A percentile compares a stretch with the other conserved stretches of the same genome.
These are phyloP conservation scores for Ctenopoma kingsleyae DNA, from an alignment of 2,797 vertebrate species.

Conservation along the genomic window DNA sequence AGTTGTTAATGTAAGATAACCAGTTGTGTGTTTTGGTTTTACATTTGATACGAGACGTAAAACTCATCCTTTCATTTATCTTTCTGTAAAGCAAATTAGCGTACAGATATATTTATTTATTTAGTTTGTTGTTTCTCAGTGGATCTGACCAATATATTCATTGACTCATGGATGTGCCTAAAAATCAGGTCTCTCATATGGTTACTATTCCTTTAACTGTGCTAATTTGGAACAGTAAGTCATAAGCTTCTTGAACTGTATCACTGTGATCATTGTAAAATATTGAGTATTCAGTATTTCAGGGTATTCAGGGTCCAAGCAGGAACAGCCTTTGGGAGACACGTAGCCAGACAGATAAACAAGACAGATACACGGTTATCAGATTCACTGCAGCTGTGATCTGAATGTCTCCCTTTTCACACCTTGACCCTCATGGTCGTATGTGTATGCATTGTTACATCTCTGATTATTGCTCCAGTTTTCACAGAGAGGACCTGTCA, in stretches of 20 bases:
- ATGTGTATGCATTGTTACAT: constrained; percentile 72
- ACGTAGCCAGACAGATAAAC: constrained; percentile 58
- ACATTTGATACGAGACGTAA: too few species aligned
- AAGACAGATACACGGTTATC: constrained; percentile 62
- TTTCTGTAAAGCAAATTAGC: background rate
- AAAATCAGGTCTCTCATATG: constrained; percentile 11
- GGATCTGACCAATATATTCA: background rate
- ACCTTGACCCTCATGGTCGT: constrained; percentile 69
- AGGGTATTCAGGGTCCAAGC: constrained; percentile 46
- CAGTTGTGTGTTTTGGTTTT: too few species aligned
- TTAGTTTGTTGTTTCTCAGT: background rate
- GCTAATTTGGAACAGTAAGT: constrained; percentile 12
- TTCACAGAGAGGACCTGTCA: constrained; percentile 59
- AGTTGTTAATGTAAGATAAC: too few species aligned
- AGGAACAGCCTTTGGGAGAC: constrained; percentile 70
- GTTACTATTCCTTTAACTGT: background rate
- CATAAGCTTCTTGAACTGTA: constrained; percentile 32
- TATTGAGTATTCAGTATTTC: too few species aligned
- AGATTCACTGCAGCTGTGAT: constrained; percentile 78
- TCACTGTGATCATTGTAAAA: constrained; percentile 31
- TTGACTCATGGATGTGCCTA: background rate
- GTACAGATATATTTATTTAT: background rate
- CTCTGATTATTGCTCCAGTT: constrained; percentile 72
- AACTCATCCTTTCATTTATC: background rate
- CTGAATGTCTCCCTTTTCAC: constrained; percentile 69